Evolutionary conservation across 2,888 invertebrate genomes (phyloP).

Genomic region (Belgica antarctica): DNA sequence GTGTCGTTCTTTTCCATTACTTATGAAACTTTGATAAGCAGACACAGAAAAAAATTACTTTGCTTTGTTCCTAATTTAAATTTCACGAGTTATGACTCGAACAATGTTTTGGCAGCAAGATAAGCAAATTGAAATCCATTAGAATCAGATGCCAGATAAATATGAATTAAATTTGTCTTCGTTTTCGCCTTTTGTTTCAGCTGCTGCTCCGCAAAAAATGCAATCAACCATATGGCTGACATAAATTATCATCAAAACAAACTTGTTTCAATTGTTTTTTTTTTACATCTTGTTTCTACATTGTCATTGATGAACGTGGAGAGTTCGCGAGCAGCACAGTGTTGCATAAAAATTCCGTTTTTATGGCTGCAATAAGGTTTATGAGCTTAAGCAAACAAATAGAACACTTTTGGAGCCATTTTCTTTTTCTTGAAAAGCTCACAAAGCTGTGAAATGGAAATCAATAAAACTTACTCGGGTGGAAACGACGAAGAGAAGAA

Average conservation of each 20-base stretch:
- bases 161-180: neutral
- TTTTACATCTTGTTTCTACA: conserved; percentile 11
- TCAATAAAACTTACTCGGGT: neutral
- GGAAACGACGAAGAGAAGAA: too few relatives aligned
- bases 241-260: conserved; percentile 6
- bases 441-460: neutral
- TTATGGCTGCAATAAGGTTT: neutral
- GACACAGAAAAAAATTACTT: too few relatives aligned
- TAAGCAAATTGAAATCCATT: conserved; percentile 22
- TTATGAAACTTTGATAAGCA: neutral
- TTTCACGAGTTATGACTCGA: conserved; percentile 3
- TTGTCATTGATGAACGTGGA: conserved; percentile 28
- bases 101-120: neutral
- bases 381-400: neutral
- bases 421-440: neutral
- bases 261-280: conserved; percentile 16
- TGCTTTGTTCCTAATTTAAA: neutral
- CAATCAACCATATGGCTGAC: conserved; percentile 17
- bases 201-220: neutral
- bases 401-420: too few relatives aligned
- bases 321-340: neutral
- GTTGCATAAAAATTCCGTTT: conserved; percentile 23
- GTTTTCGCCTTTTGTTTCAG: neutral
- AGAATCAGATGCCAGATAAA: conserved; percentile 15
- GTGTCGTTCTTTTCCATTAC: too few relatives aligned